Evolutionary conservation across 2,888 invertebrate species (phyloP).

Genomic region (Noctuana brunneofusca): DNA sequence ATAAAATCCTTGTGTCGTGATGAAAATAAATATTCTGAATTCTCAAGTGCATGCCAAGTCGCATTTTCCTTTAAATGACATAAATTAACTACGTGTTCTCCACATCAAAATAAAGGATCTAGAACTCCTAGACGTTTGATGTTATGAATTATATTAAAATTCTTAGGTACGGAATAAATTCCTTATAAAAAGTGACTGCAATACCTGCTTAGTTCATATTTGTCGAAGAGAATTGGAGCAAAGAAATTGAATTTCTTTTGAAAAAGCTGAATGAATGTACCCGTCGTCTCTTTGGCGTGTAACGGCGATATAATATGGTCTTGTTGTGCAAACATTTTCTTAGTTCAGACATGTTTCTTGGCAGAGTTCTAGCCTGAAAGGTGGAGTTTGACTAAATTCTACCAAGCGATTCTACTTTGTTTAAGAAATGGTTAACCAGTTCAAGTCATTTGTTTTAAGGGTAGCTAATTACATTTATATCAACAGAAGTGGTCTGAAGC

Average conservation of each 20-base stretch:
- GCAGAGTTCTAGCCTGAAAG: not conserved
- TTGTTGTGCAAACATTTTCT: not conserved
- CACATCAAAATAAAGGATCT: not conserved
- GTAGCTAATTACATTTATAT: too few species aligned
- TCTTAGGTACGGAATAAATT: not conserved
- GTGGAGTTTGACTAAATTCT: not conserved
- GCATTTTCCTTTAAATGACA: not conserved
- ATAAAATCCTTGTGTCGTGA: not conserved
- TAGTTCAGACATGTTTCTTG: not conserved
- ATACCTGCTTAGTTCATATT: conserved; percentile 14
- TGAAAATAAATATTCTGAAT: conserved; percentile 1
- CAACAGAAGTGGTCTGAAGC: too few species aligned
- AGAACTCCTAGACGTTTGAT: not conserved
- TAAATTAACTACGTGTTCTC: not conserved
- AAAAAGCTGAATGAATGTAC: conserved; percentile 15
- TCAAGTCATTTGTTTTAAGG: too few species aligned
- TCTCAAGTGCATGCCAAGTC: not conserved
- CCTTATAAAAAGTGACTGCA: not conserved
- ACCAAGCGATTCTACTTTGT: too few species aligned
- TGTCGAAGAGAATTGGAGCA: conserved; percentile 17
- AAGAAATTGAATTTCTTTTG: conserved; percentile 25
- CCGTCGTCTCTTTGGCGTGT: not conserved
- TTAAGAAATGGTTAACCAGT: too few species aligned
- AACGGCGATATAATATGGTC: not conserved
- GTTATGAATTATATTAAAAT: conserved; percentile 4